These are phyloP conservation scores for Enteromius mattozi DNA, from an alignment of 2,797 vertebrate genomes.

Conservation along the genomic window DNA sequence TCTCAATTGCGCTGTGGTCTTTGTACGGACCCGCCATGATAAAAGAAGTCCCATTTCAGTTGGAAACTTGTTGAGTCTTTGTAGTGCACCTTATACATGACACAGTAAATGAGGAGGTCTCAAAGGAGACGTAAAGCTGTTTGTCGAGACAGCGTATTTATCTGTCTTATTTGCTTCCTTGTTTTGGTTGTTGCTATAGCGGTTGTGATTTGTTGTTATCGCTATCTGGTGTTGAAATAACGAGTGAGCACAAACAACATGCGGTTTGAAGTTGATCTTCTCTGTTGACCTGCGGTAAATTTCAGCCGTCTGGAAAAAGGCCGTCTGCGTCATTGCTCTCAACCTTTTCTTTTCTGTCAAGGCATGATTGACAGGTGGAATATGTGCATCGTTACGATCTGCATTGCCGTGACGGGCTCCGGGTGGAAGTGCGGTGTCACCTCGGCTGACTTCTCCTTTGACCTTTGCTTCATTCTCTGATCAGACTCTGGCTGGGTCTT, in stretches of 20 bases:
- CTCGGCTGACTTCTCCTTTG: constrained; percentile 28
- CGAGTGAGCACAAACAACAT: constrained; percentile 11
- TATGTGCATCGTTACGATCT: constrained; percentile 36
- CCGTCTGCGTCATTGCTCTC: constrained; percentile 10
- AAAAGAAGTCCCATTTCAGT: constrained; percentile 17
- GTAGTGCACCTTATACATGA: constrained; percentile 15
- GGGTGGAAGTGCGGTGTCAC: constrained; percentile 21
- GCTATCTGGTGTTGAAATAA: constrained; percentile 36
- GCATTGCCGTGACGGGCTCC: constrained; percentile 13
- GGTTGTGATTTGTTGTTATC: constrained; percentile 29
- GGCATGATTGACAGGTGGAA: constrained; percentile 46
- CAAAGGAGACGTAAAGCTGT: constrained; percentile 30
- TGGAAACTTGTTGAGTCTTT: constrained; percentile 26
- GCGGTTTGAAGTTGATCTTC: constrained; percentile 14
- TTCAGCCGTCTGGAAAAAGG: constrained; percentile 17
- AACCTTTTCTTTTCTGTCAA: constrained; percentile 14
- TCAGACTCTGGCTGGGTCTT: constrained; percentile 12
- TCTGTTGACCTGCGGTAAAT: constrained; percentile 28
- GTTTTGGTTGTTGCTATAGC: constrained; percentile 25
- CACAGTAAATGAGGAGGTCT: constrained; percentile 45
- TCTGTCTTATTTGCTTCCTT: constrained; percentile 12
- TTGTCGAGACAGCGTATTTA: constrained; percentile 3
- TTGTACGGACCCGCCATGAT: constrained; percentile 31
- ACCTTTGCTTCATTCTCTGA: background rate
- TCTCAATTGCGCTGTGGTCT: constrained; percentile 34